Evolutionary conservation across 2,113 vertebrate genomes (phyloP).

Genomic region (Zosterops lateralis): DNA sequence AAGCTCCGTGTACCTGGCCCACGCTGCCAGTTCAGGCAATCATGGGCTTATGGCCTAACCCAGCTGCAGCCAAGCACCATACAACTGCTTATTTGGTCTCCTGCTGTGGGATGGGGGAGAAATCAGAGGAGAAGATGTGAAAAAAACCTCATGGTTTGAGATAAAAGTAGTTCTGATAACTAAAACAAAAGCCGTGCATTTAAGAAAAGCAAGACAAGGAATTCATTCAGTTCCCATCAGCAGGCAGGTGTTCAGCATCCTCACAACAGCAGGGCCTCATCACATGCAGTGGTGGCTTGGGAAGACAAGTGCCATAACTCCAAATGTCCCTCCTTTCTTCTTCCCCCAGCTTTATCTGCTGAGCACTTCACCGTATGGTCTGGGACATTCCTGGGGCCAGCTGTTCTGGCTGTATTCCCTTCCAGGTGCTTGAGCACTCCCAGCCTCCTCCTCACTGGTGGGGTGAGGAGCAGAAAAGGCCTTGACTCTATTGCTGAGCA

Average conservation of each 20-base stretch:
- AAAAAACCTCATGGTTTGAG: neutral
- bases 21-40: neutral
- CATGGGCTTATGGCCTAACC: neutral
- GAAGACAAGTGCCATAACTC: neutral
- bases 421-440: neutral
- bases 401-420: neutral
- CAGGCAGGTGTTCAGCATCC: neutral
- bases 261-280: neutral
- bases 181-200: neutral
- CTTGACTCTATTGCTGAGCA: neutral
- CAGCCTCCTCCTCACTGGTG: neutral
- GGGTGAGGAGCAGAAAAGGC: neutral
- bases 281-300: neutral
- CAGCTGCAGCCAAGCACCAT: neutral
- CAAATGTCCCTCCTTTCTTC: neutral
- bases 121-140: neutral
- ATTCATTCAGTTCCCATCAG: neutral
- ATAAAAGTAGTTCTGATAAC: neutral
- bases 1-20: neutral
- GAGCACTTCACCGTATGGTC: neutral
- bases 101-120: neutral
- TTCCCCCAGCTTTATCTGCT: neutral
- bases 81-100: neutral
- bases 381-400: neutral
- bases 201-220: neutral